Evolutionary conservation across 2,797 vertebrate species (phyloP).

Genomic region (Smutsia temminckii): DNA sequence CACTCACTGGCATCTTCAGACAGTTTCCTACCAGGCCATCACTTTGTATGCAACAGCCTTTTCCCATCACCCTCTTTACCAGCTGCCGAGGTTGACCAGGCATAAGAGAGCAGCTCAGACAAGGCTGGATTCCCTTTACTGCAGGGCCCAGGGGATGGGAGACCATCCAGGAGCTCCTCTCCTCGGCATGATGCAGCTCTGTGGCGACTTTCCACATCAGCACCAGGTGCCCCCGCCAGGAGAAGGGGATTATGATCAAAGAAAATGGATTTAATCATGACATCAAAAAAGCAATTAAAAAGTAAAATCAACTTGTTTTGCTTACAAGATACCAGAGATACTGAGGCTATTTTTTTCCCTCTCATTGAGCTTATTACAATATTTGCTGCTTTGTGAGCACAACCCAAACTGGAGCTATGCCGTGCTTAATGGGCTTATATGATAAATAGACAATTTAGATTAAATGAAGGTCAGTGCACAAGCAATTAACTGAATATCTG

Average conservation of each 20-base stretch:
- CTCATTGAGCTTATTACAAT: not conserved
- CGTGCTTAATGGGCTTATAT: not conserved
- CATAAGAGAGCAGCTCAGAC: not conserved
- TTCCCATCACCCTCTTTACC: not conserved
- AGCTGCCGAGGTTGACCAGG: not conserved
- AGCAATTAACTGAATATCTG: not conserved
- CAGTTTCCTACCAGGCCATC: not conserved
- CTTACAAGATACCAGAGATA: not conserved
- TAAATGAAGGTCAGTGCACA: not conserved
- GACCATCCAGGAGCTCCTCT: not conserved
- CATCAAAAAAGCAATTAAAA: not conserved
- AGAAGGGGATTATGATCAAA: not conserved
- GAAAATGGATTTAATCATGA: not conserved
- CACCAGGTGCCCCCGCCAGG: not conserved
- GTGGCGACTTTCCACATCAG: not conserved
- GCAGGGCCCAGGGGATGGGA: not conserved
- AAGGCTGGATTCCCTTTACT: not conserved
- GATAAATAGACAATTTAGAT: not conserved
- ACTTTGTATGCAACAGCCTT: not conserved
- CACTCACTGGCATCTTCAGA: not conserved
- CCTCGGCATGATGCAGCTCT: not conserved
- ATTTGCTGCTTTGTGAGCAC: not conserved
- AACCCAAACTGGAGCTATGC: not conserved
- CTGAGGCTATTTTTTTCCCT: not conserved
- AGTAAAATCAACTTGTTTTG: not conserved